Evolutionary conservation across 2,113 vertebrate genomes (phyloP).

Genomic region (Peromyscus polionotus): DNA sequence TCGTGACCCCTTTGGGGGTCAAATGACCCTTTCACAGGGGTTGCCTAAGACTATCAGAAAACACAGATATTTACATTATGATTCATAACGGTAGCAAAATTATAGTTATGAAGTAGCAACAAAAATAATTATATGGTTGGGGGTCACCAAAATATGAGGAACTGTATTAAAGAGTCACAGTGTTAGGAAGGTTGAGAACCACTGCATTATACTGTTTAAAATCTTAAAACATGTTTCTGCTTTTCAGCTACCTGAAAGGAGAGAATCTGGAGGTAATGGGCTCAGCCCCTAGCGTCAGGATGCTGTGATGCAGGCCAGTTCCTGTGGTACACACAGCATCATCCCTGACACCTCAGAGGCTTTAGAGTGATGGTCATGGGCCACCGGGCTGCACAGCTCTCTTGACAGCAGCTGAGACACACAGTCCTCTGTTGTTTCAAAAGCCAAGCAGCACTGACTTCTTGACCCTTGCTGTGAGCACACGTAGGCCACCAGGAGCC

Average conservation of each 20-base stretch:
- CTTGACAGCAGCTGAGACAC: conserved; percentile 18
- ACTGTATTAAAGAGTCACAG: neutral
- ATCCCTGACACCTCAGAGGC: neutral
- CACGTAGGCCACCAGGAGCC: neutral
- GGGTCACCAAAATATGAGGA: neutral
- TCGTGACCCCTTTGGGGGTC: neutral
- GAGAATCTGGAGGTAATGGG: neutral
- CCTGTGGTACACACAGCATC: neutral
- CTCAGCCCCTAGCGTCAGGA: neutral
- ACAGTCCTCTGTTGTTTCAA: conserved; percentile 36
- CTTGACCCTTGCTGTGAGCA: conserved; percentile 31
- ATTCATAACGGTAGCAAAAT: neutral
- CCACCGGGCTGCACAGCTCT: neutral
- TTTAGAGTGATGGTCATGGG: neutral
- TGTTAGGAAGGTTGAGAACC: neutral
- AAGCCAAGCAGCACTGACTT: neutral
- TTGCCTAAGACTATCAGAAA: neutral
- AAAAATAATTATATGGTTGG: neutral
- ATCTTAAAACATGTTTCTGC: conserved; percentile 36
- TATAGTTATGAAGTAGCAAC: neutral
- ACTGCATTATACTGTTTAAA: neutral
- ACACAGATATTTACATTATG: neutral
- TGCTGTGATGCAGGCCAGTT: neutral
- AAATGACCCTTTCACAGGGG: neutral
- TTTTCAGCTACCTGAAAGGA: neutral